Evolutionary conservation across 2,888 invertebrate genomes (phyloP), one percentile per base, ranked within the genome.

Genomic region (Pseudococcus jackbeardsleyi): DNA sequence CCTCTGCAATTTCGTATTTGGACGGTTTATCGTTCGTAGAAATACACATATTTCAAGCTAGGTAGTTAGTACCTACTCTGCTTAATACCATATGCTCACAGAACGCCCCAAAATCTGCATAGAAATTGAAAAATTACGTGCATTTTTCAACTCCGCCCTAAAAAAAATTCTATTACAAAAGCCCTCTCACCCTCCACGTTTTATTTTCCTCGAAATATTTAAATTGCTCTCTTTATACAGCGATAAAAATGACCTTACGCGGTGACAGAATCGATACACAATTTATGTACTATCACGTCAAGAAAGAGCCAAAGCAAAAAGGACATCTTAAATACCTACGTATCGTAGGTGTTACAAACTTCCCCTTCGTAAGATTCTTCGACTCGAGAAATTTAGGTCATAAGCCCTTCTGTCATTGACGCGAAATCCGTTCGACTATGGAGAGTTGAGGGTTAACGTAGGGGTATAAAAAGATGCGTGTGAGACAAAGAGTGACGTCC

Each of bases 381-480:
- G 33, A 33, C 33, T n/a, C 46, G 79, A 15, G 79, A 42, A 82
- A 82, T 82, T 42, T 82, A 46, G 79, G 46, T 82, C 46, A 82
- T 82, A 82, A 72, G 33, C 72, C 39, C 33, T 26, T 82, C 33
- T 17, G 46, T 82, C 79, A 82, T 82, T 82, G 79, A 82, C 9
- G 46, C 79, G 19, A 19, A 46, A 82, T 64, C 42, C 12, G n/a
- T 77, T 77, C 42, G 33, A 8, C 9, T 33, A 9, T 6, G 42
- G 0, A 0, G 9, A 8, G 8, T 42, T 8, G 19, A n/a, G 79
- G 42, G 79, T 79, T 79, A n/a, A 8, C 79, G 79, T 46, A 82
- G 39, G 79, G 46, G 8, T 19, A 12, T 33, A 15, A 19, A 72
- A 4, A 72, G 33, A 72, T 72, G 72, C 33, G 72, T 72, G 33